Percentiles rank a stretch among this genome's conserved stretches.
phyloP scores from a whole-genome alignment of 2,113 vertebrate species.

The Turnix velox region DNA sequence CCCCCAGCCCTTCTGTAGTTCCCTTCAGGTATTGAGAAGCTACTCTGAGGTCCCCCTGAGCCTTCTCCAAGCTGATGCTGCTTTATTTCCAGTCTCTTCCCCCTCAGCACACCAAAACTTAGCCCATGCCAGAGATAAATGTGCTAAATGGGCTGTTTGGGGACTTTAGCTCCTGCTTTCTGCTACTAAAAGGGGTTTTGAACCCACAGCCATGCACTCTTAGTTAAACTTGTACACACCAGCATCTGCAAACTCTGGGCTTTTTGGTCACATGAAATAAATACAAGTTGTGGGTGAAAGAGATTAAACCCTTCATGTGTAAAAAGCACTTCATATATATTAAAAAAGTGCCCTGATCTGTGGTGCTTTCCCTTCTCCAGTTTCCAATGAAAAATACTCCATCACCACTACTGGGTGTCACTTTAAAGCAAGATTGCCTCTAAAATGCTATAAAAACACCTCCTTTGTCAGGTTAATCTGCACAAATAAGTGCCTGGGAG shows the following conservation, averaged over 20 bases:
- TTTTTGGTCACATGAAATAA: neutral
- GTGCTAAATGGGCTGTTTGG: neutral
- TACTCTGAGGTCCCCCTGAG: too few relatives aligned
- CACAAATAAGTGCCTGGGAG: neutral
- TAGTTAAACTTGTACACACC: neutral
- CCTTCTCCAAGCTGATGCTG: too few relatives aligned
- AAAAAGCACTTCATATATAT: neutral
- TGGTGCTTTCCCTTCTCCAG: accelerated
- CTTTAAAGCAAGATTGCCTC: neutral
- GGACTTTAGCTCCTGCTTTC: neutral
- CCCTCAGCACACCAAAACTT: neutral
- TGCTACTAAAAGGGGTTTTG: neutral
- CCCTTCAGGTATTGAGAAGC: too few relatives aligned
- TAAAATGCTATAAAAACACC: neutral
- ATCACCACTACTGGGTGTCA: neutral
- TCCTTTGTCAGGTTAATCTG: neutral
- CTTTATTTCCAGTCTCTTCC: neutral
- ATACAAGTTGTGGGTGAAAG: neutral
- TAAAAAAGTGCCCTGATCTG: neutral
- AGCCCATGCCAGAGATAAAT: neutral
- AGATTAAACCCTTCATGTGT: neutral
- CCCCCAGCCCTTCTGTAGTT: too few relatives aligned
- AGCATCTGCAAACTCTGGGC: neutral
- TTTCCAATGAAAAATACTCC: neutral
- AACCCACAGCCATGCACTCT: neutral